Base-by-base conservation (phyloP, 1,140 invertebrate species). In the Palaemon carinicauda region DNA sequence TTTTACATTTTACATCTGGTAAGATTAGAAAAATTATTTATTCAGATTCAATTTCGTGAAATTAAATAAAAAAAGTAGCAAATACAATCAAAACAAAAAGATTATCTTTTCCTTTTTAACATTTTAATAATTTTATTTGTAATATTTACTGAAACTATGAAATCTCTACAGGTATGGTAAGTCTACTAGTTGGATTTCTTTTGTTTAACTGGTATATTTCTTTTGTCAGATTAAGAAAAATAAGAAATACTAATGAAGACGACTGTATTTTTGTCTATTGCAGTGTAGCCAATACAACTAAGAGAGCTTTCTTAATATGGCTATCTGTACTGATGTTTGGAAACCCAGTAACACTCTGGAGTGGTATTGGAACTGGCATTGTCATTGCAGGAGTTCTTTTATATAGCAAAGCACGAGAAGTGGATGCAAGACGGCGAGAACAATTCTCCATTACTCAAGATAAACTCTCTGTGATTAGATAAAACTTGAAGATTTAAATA, bases 271-370 rank as follows among this genome's bases (percentile, higher is more conserved):
- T 90, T 71, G 24, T 41, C 75, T 83, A 52, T 93, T 94, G 88
- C 92, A 97, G 96, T 93, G 96, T 97, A 86, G 95, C 95, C 14
- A 97, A 97, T 92, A 97, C 96, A 86, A 95, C 95, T 24, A 97
- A 97, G 91, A 92, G 96, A 91, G 96, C 96, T 52, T 94, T 96
- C 90, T 92, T 97, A 31, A 97, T 97, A 89, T 96, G 96, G 96
- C 91, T 96, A 69, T 96, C 96, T 54, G 94, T 96, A 77, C 91
- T 96, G 77, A 91, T 96, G 89, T 97, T 96, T 92, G 94, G 95
- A 75, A 97, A 97, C 91, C 93, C 94, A 71, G 94, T 97, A 82
- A 96, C 96, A 60, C 92, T 95, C 82, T 92, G 96, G 10, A 96
- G 95, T 91, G 95, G 94, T 27, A 90, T 96, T 33, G 96, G 96